A percentile compares a stretch with the other conserved stretches of the same genome.
Conservation (phyloP, 2,797 vertebrate genomes). For the Tauraco hartlaubi region DNA sequence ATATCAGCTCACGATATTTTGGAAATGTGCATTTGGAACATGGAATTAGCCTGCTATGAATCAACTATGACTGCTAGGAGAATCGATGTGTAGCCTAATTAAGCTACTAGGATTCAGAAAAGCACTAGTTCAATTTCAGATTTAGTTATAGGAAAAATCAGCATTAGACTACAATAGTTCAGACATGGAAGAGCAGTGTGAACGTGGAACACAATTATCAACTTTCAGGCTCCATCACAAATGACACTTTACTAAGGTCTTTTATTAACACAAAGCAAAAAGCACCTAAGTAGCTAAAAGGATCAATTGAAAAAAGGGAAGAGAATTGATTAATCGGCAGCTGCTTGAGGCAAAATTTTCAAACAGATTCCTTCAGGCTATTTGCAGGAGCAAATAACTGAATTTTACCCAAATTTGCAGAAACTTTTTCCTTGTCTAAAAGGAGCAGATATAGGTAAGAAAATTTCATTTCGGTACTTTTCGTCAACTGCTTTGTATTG, state of each 20-base stretch:
- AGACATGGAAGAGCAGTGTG: not conserved
- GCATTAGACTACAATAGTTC: not conserved
- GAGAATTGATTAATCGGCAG: not conserved
- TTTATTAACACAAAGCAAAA: not conserved
- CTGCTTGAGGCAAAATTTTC: not conserved
- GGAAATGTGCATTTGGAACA: not conserved
- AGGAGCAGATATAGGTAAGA: not conserved
- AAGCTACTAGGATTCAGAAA: not conserved
- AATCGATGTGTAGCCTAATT: not conserved
- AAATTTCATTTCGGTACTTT: not conserved
- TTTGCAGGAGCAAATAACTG: not conserved
- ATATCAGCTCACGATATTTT: not conserved
- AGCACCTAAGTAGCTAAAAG: not conserved
- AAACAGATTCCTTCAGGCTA: not conserved
- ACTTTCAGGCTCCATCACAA: not conserved
- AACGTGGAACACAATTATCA: not conserved
- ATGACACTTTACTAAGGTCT: not conserved
- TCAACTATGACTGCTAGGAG: not conserved
- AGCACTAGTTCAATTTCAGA: not conserved
- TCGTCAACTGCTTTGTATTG: not conserved
- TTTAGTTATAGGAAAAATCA: not conserved
- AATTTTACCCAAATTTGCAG: not conserved
- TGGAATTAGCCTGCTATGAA: not conserved
- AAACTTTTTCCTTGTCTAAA: not conserved
- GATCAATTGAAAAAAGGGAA: not conserved